Evolutionary conservation across 2,888 invertebrate genomes (phyloP).

Genomic region (Euplagia quadripunctaria): DNA sequence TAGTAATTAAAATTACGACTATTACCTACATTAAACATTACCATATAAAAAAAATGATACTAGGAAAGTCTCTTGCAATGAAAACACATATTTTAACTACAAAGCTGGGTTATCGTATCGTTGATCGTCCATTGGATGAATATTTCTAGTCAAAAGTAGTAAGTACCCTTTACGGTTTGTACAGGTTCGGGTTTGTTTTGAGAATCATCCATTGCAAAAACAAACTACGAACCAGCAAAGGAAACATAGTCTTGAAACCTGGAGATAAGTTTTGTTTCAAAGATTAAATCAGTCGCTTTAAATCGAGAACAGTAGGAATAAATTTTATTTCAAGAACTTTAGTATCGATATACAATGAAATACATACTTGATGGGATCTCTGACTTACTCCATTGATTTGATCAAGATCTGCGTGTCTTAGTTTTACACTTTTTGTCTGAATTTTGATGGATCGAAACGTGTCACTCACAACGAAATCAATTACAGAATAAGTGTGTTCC

Average conservation of each 20-base stretch:
- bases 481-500: slow-evolving; percentile 42
- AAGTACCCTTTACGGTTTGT: no score
- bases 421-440: slow-evolving; percentile 32
- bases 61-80: no score
- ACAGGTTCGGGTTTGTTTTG: not conserved
- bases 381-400: slow-evolving; percentile 13
- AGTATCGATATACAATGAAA: slow-evolving; percentile 31
- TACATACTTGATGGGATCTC: slow-evolving; percentile 29
- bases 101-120: no score
- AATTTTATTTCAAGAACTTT: slow-evolving; percentile 30
- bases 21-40: no score
- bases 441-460: slow-evolving; percentile 37
- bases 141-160: no score
- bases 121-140: no score
- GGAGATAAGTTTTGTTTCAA: slow-evolving; percentile 24
- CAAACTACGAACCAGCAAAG: not conserved
- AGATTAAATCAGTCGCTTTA: slow-evolving; percentile 36
- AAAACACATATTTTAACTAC: no score
- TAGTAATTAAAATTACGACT: no score
- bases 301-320: slow-evolving; percentile 47
- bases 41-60: no score
- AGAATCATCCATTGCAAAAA: not conserved
- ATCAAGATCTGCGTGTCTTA: slow-evolving; percentile 29
- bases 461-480: slow-evolving; percentile 45
- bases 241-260: not conserved